These are phyloP conservation scores for Neotragus pygmaeus DNA, from an alignment of 2,113 vertebrate species.

Conservation along the genomic window DNA sequence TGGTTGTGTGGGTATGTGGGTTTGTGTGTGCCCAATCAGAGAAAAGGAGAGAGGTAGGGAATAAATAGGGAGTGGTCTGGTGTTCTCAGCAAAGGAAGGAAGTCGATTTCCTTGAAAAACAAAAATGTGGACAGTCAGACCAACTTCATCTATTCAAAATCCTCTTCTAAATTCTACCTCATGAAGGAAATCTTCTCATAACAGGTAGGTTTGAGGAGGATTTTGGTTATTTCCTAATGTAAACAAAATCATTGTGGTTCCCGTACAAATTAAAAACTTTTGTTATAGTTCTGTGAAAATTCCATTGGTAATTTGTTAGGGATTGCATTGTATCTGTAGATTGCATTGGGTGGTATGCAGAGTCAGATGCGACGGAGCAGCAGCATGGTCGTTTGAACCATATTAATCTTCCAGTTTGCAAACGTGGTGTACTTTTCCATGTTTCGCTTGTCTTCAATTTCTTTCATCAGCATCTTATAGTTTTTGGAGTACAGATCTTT, in stretches of 20 bases:
- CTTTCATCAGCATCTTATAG: neutral
- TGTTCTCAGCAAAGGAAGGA: constrained; percentile 2
- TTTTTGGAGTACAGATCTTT: neutral
- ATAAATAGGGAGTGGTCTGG: no score
- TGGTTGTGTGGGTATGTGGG: neutral
- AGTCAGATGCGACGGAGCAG: neutral
- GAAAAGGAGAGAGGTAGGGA: neutral
- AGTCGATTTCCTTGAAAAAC: neutral
- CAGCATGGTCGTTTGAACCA: neutral
- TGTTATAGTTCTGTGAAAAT: neutral
- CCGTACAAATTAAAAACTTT: neutral
- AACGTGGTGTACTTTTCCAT: neutral
- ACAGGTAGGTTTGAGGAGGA: neutral
- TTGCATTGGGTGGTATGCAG: neutral
- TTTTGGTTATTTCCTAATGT: constrained; percentile 4
- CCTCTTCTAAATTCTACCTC: neutral
- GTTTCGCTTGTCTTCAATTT: neutral
- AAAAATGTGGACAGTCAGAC: neutral
- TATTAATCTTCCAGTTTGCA: neutral
- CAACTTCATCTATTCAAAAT: neutral
- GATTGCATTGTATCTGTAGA: neutral
- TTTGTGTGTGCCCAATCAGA: neutral
- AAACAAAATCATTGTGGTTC: neutral
- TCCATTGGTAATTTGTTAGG: neutral
- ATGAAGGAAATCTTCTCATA: neutral